These are phyloP conservation scores for Cottoperca gobio DNA, from an alignment of 2,797 vertebrate genomes.

Conservation along the genomic window DNA sequence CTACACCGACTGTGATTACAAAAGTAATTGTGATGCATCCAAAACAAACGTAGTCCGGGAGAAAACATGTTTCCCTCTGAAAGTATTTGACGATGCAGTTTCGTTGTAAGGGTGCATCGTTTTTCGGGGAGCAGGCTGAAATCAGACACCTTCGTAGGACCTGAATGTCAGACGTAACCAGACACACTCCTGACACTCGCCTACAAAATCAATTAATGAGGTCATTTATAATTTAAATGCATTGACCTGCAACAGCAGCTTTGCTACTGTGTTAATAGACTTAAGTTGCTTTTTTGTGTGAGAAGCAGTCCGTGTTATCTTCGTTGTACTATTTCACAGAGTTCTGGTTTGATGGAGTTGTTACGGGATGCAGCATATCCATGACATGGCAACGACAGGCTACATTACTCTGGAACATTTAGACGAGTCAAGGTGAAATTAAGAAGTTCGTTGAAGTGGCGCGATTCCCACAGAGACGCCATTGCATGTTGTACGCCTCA, in stretches of 20 bases:
- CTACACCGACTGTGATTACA: too few relatives aligned
- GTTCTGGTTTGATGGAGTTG: slow-evolving; percentile 7
- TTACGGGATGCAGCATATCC: slow-evolving; percentile 1
- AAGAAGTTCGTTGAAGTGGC: slow-evolving; percentile 20
- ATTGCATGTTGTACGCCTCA: background rate
- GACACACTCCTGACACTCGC: slow-evolving; percentile 71
- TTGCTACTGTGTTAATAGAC: slow-evolving; percentile 55
- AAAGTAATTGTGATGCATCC: too few relatives aligned
- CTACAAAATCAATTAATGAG: slow-evolving; percentile 78
- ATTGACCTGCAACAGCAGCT: slow-evolving; percentile 68
- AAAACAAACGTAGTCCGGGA: too few relatives aligned
- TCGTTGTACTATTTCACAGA: background rate
- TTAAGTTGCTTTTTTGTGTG: slow-evolving; percentile 16
- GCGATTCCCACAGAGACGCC: background rate
- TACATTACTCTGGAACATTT: background rate
- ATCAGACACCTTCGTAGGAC: slow-evolving; percentile 13
- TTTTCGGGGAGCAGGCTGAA: too few relatives aligned
- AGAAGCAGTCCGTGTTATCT: background rate
- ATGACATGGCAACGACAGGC: background rate
- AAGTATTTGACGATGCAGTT: too few relatives aligned
- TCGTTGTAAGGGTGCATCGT: too few relatives aligned
- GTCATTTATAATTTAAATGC: slow-evolving; percentile 79
- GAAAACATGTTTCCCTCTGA: too few relatives aligned
- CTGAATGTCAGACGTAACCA: slow-evolving; percentile 67
- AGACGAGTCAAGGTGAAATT: slow-evolving; percentile 14